A percentile compares a stretch with the other conserved stretches of the same genome.
These are phyloP conservation scores for Erethizon dorsatum DNA, from an alignment of 2,797 vertebrate genomes.

Conservation along the genomic window DNA sequence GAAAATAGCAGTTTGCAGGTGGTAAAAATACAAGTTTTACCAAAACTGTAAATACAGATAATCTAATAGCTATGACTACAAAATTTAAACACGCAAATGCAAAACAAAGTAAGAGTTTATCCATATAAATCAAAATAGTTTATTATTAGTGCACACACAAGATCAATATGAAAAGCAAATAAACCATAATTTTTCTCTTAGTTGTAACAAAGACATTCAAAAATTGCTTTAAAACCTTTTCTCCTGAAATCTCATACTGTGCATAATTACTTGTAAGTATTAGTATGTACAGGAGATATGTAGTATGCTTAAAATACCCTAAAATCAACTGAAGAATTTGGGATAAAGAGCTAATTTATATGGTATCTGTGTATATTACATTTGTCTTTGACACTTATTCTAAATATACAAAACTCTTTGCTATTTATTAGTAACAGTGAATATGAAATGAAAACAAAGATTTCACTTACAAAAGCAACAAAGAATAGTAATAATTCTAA, in stretches of 20 bases:
- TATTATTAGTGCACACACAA: not conserved
- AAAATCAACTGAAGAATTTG: not conserved
- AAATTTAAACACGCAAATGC: not conserved
- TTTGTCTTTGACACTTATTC: not conserved
- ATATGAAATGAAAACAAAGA: not conserved
- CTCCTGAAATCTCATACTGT: not conserved
- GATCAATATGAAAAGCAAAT: not conserved
- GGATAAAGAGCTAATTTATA: not conserved
- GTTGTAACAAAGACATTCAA: not conserved
- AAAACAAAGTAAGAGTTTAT: not conserved
- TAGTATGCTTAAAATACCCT: not conserved
- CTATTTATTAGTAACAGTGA: not conserved
- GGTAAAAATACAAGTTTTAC: not conserved
- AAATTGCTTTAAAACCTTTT: not conserved
- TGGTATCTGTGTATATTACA: not conserved
- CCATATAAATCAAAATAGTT: not conserved
- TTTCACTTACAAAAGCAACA: not conserved
- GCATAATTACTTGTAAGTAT: not conserved
- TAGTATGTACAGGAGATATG: not conserved
- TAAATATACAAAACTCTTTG: not conserved
- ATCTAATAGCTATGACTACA: not conserved
- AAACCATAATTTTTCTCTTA: not conserved
- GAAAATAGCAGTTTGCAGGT: not conserved
- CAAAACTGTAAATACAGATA: not conserved
- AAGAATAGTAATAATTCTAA: not conserved